Percentiles rank a stretch among this genome's conserved stretches.
Evolutionary conservation across 92 coral and sea anemone species (phyloP).

Genomic region (Heteractis magnifica): DNA sequence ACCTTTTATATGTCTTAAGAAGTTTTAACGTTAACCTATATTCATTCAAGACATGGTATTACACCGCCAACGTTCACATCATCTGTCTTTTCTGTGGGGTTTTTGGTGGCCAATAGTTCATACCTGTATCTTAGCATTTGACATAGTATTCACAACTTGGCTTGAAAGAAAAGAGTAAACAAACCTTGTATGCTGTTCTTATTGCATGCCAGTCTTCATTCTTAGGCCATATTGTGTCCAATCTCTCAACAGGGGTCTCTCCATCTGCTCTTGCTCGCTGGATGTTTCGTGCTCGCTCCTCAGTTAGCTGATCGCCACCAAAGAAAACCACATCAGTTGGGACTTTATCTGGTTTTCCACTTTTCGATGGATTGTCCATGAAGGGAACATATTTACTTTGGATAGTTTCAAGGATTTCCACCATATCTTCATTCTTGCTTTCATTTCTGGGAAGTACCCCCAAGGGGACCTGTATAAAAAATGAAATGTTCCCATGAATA

Average conservation of each 20-base stretch:
- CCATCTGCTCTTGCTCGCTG: constrained; percentile 58
- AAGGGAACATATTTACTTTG: no score
- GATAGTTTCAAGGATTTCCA: constrained; percentile 31
- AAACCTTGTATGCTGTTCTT: constrained; percentile 51
- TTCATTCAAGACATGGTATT: no score
- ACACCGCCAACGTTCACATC: no score
- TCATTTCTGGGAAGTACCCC: constrained; percentile 47
- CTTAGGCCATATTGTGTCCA: constrained; percentile 54
- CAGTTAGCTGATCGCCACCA: constrained; percentile 61
- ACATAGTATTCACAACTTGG: no score
- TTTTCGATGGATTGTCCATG: no score
- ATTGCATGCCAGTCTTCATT: constrained; percentile 69
- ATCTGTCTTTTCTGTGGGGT: no score
- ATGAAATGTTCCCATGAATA: neutral
- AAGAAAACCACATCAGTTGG: constrained; percentile 40
- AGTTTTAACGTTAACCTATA: no score
- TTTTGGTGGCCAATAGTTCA: no score
- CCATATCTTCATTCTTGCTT: constrained; percentile 37
- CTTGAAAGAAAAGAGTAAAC: no score
- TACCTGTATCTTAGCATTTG: no score
- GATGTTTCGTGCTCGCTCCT: constrained; percentile 59
- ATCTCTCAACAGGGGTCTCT: constrained; percentile 15
- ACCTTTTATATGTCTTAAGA: no score
- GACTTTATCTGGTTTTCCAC: neutral
- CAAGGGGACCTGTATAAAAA: constrained; percentile 19